Base-by-base conservation (phyloP, 2,113 vertebrate genomes). In the Neodontobutis hainanensis region DNA sequence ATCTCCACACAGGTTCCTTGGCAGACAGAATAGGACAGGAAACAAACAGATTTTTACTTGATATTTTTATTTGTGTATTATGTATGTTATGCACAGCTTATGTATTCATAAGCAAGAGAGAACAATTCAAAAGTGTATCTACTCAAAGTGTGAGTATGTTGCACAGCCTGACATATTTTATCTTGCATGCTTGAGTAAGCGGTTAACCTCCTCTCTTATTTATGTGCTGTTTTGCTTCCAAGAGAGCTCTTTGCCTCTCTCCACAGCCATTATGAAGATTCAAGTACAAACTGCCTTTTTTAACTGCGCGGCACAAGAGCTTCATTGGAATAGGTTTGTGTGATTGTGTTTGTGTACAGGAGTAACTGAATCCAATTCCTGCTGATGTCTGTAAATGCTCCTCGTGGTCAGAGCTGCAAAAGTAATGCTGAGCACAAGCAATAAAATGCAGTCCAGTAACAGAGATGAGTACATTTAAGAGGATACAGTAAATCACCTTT, bases 401-500 rank as follows among this genome's bases (percentile, higher is more conserved):
- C 2, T 34, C 65, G 80, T 75, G 60, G 43, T 48, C 68, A 68
- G 35, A 75, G 8, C 27, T 57, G 11, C 48, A 12, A 32, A 58
- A 78, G 49, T 66, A 68, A 73, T 35, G 32, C 16, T 50, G 36
- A 48, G 52, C 35, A 75, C 65, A 49, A 61, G 7, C 46, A 47
- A 51, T 63, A 67, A 36, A 67, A 43, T 16, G 11, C 16, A 44
- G n/a, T 4, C 51, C 50, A 8, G 5, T 14, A 14, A 35, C 32
- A 36, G 32, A 36, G n/a, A 38, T 55, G 12, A 40, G 8, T 40
- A 3, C 38, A 40, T 40, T 40, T 40, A 34, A n/a, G 8, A 60
- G 12, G 49, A 27, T 32, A 44, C 4, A 15, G 2, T 52, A 6
- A 15, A 66, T 81, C 75, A 93, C 93, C 88, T 93, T 94, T 81